A percentile compares a stretch with the other conserved stretches of the same genome.
Conservation (phyloP, 2,888 invertebrate genomes). For the Torymus texanus region DNA sequence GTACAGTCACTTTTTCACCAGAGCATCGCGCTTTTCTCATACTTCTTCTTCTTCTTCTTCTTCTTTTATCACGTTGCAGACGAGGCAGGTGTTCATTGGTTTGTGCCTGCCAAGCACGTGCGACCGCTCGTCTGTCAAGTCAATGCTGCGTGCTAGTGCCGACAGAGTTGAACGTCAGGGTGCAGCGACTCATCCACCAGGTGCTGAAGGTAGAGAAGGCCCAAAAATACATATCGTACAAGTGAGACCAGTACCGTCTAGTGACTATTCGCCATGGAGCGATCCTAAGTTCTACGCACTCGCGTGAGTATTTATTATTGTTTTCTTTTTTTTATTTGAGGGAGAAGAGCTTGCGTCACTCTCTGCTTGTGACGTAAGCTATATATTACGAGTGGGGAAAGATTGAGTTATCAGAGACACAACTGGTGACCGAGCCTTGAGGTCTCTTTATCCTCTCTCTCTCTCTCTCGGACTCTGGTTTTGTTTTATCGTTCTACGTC, state of each 20-base stretch:
- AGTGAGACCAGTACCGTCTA: slow-evolving; percentile 83
- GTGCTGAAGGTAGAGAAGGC: slow-evolving; percentile 66
- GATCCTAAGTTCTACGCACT: slow-evolving; percentile 85
- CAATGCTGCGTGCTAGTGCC: slow-evolving; percentile 71
- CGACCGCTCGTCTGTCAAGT: slow-evolving; percentile 71
- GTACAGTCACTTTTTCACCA: too few species aligned
- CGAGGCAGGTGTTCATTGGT: slow-evolving; percentile 83
- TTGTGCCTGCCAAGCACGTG: slow-evolving; percentile 86
- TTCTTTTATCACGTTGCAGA: too few species aligned
- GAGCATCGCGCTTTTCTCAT: too few species aligned
- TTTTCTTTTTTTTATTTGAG: neutral
- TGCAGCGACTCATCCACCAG: slow-evolving; percentile 77
- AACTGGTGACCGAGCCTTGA: neutral
- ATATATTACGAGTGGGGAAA: neutral
- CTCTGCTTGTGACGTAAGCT: neutral
- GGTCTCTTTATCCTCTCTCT: neutral
- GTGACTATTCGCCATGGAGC: slow-evolving; percentile 79
- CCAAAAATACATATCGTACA: slow-evolving; percentile 79
- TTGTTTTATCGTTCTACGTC: neutral
- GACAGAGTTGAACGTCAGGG: slow-evolving; percentile 72
- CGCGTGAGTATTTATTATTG: slow-evolving; percentile 78
- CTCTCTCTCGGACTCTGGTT: too few species aligned
- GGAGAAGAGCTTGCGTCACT: neutral
- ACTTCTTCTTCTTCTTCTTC: slow-evolving; percentile 21
- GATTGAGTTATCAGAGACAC: slow-evolving; percentile 16